Conservation (phyloP, 1,140 invertebrate species). For the Campodea augens region DNA sequence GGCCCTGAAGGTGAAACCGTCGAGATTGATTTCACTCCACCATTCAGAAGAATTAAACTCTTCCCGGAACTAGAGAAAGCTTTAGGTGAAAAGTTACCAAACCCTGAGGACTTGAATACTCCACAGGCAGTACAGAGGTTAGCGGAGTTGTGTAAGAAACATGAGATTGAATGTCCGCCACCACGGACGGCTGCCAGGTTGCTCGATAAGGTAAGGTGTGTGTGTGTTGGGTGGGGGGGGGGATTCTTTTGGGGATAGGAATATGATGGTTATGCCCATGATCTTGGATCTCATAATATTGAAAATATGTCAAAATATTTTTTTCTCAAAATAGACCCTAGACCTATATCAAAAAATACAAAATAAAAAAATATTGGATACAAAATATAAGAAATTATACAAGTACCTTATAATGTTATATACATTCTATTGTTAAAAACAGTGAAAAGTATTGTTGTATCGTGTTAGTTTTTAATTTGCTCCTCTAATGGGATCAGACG, state of each 20-base stretch:
- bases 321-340: too few species aligned
- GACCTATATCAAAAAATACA: too few species aligned
- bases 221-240: neutral
- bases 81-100: conserved; percentile 66
- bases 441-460: too few species aligned
- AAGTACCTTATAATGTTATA: too few species aligned
- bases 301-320: too few species aligned
- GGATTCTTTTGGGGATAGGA: too few species aligned
- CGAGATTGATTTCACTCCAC: conserved; percentile 93
- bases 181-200: conserved; percentile 82
- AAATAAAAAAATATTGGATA: too few species aligned
- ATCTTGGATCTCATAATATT: too few species aligned
- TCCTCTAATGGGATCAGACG: too few species aligned
- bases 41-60: conserved; percentile 84
- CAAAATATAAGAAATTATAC: too few species aligned
- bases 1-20: conserved; percentile 52
- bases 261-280: neutral
- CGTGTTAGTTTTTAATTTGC: too few species aligned
- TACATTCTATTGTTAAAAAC: too few species aligned
- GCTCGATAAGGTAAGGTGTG: conserved; percentile 84
- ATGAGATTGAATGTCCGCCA: conserved; percentile 76
- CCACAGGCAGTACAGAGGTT: conserved; percentile 45
- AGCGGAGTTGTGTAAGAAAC: conserved; percentile 62
- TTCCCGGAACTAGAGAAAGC: conserved; percentile 70
- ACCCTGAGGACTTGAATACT: conserved; percentile 40